These are phyloP conservation scores for Thamnaconus septentrionalis DNA, from an alignment of 2,113 vertebrate species.

Conservation along the genomic window DNA sequence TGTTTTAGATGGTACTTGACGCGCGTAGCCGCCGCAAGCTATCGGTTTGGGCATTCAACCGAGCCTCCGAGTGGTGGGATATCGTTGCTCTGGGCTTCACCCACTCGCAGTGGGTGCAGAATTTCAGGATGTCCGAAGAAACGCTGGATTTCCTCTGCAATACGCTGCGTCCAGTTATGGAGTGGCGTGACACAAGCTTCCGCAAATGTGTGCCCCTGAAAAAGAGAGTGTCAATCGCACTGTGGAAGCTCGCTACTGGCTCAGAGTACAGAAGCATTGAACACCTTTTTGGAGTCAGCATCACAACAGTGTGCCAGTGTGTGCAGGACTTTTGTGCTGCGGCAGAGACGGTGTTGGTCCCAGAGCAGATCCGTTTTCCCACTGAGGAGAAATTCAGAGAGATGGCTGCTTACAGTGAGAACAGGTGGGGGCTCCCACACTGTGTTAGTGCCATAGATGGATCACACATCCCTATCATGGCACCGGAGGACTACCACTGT, in stretches of 20 bases:
- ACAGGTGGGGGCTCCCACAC: neutral
- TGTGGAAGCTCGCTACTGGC: neutral
- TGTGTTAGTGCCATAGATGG: neutral
- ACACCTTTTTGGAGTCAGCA: neutral
- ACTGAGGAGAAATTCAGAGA: neutral
- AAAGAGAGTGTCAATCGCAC: neutral
- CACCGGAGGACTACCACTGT: neutral
- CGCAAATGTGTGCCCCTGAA: conserved; percentile 7
- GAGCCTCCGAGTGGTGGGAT: neutral
- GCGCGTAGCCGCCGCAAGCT: too few relatives aligned
- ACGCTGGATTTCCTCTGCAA: conserved; percentile 15
- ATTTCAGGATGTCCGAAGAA: conserved; percentile 36
- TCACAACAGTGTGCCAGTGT: neutral
- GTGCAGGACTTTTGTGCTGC: neutral
- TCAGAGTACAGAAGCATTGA: neutral
- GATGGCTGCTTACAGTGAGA: neutral
- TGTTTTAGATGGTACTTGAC: neutral
- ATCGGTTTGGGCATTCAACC: neutral
- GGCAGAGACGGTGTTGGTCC: neutral
- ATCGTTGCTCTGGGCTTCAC: neutral
- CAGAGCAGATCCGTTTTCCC: neutral
- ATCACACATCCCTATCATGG: neutral
- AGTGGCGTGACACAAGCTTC: conserved; percentile 19
- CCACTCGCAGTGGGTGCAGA: conserved; percentile 25
- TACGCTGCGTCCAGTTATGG: conserved; percentile 18